Base-by-base conservation (phyloP, 2,113 vertebrate genomes). In the Dinomys branickii region DNA sequence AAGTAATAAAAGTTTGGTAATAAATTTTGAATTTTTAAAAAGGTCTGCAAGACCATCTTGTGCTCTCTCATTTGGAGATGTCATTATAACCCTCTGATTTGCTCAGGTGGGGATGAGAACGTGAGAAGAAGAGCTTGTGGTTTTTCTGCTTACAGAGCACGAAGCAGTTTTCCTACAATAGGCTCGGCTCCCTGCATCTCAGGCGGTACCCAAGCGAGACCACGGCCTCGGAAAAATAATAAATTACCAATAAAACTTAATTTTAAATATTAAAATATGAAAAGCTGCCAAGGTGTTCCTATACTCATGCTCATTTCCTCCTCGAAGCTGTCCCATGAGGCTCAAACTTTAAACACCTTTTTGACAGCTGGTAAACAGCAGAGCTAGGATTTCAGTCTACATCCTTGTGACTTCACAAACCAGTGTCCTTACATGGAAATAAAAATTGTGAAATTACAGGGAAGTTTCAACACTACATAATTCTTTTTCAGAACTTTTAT, bases 11-110 rank as follows among this genome's bases (percentile, higher is more conserved):
- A 7, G 44, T 52, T 10, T 30, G 30, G 35, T 26, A 59, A 88
- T 52, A 87, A 38, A 56, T 58, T 92, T 78, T 63, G n/a, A 73
- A 87, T 85, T 85, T 80, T 69, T 47, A 38, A 69, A 91, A 90
- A 86, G 30, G 9, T 54, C 22, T 28, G 17, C 26, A 54, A 88
- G 50, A 6, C n/a, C 35, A 30, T n/a, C 4, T 24, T 20, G 63
- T 33, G 75, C 22, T 35, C 61, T 89, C 56, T 85, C 59, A 24
- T 50, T 65, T 78, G 41, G 8, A 81, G 30, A 6, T 61, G 30
- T 52, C 33, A 67, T 88, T 75, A 47, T 41, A 20, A 81, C 24
- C 19, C n/a, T 69, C 22, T 59, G 65, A 20, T 58, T 67, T 93
- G 10, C 17, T 35, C 35, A n/a, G n/a, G 19, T 28, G 41, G 16